Evolutionary conservation across 2,797 vertebrate genomes (phyloP).

Genomic region (Rhincodon typus): DNA sequence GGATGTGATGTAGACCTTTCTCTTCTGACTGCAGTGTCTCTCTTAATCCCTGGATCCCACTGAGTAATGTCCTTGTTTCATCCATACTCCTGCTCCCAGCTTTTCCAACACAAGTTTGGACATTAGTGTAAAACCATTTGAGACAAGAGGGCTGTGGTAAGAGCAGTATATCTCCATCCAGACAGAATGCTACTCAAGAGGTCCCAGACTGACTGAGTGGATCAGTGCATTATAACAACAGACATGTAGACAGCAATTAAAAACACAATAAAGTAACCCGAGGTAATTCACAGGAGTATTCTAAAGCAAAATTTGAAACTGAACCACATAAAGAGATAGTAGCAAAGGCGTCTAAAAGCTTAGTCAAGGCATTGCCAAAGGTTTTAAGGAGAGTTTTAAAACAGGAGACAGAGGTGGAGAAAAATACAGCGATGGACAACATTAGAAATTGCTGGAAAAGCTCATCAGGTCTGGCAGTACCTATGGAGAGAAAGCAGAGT

Average conservation of each 20-base stretch:
- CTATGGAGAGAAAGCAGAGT: neutral
- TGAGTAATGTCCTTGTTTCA: constrained; percentile 53
- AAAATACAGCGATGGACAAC: too few relatives aligned
- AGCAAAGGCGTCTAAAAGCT: neutral
- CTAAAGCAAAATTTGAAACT: neutral
- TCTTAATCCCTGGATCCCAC: constrained; percentile 57
- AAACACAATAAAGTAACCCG: neutral
- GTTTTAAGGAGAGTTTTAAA: too few relatives aligned
- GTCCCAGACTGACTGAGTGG: neutral
- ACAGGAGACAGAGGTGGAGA: too few relatives aligned
- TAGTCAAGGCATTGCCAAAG: neutral
- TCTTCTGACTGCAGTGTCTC: constrained; percentile 54
- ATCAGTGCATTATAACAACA: neutral
- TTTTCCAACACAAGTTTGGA: constrained; percentile 41
- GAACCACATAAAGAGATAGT: neutral
- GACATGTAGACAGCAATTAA: neutral
- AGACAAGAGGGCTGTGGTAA: neutral
- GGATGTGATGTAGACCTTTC: constrained; percentile 37
- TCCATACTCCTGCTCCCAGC: constrained; percentile 55
- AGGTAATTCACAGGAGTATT: neutral
- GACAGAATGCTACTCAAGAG: neutral
- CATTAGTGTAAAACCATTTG: neutral
- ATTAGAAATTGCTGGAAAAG: too few relatives aligned
- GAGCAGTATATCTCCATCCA: neutral
- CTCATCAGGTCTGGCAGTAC: too few relatives aligned